Conservation (phyloP, 2,888 invertebrate genomes). For the Catotricha subobsoleta region DNA sequence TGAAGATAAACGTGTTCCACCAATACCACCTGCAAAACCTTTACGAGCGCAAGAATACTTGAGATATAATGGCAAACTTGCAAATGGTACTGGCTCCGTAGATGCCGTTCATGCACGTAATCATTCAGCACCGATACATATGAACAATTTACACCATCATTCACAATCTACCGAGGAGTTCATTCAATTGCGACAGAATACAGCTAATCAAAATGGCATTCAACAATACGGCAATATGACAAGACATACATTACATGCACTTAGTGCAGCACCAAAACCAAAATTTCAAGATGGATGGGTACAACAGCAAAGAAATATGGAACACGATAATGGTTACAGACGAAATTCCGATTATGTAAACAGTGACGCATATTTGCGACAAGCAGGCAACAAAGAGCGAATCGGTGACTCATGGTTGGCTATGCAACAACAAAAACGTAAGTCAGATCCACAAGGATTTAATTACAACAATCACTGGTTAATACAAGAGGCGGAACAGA, state of each 20-base stretch:
- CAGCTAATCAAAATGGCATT: conserved; percentile 23
- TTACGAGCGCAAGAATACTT: conserved; percentile 21
- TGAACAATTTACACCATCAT: conserved; percentile 9
- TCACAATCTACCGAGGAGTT: conserved; percentile 34
- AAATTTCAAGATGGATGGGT: conserved; percentile 41
- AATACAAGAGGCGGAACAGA: conserved; percentile 81
- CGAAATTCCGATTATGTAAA: conserved; percentile 1
- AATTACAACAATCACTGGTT: conserved; percentile 78
- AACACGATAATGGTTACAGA: not conserved
- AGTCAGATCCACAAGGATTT: conserved; percentile 38
- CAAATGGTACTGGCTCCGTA: not conserved
- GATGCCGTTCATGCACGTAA: conserved; percentile 14
- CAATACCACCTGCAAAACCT: conserved; percentile 36
- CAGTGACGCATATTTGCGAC: conserved; percentile 1
- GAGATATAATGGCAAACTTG: not conserved
- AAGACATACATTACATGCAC: conserved; percentile 44
- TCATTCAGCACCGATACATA: conserved; percentile 18
- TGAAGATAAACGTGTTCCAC: conserved; percentile 16
- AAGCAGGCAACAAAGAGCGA: conserved; percentile 10
- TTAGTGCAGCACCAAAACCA: conserved; percentile 63
- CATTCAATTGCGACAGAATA: conserved; percentile 35
- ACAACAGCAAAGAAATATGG: conserved; percentile 15
- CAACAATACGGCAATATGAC: conserved; percentile 43
- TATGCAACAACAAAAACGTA: conserved; percentile 48
- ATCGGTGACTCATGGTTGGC: conserved; percentile 34